Percentiles rank a stretch among this genome's conserved stretches.
Conservation (phyloP, 92 coral and sea anemone genomes). For the Pocillopora meandrina region DNA sequence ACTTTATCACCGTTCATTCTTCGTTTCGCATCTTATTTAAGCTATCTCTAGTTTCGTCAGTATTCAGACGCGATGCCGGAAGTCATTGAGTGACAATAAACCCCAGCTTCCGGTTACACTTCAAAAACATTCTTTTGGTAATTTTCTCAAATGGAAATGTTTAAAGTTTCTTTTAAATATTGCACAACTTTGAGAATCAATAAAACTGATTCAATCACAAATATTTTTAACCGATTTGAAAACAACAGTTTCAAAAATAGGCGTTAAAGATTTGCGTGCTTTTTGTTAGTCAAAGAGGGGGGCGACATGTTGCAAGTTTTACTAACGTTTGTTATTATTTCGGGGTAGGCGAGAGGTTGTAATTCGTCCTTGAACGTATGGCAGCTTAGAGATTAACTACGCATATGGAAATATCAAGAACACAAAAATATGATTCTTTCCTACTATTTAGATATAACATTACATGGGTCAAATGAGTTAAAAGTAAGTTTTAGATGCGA, state of each 20-base stretch:
- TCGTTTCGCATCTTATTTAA: not conserved
- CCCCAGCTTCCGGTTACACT: constrained; percentile 13
- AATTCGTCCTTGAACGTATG: no score
- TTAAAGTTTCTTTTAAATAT: constrained; percentile 1
- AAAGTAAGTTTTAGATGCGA: not conserved
- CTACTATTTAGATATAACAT: not conserved
- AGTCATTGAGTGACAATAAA: constrained; percentile 21
- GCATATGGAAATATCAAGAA: not conserved
- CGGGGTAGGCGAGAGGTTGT: not conserved
- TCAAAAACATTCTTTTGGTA: constrained; percentile 16
- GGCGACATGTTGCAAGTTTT: no score
- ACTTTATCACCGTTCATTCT: not conserved
- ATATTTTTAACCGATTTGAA: not conserved
- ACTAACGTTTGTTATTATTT: not conserved
- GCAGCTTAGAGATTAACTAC: not conserved
- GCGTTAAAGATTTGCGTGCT: not conserved
- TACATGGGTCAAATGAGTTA: not conserved
- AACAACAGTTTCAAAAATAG: not conserved
- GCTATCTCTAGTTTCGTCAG: not conserved
- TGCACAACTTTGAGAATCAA: not conserved
- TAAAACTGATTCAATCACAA: not conserved
- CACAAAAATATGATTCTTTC: not conserved
- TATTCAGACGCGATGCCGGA: constrained; percentile 28
- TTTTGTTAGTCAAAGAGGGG: constrained; percentile 8
- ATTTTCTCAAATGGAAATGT: constrained; percentile 19